Conservation (phyloP, 1,140 invertebrate genomes). For the Lepidostoma basale region DNA sequence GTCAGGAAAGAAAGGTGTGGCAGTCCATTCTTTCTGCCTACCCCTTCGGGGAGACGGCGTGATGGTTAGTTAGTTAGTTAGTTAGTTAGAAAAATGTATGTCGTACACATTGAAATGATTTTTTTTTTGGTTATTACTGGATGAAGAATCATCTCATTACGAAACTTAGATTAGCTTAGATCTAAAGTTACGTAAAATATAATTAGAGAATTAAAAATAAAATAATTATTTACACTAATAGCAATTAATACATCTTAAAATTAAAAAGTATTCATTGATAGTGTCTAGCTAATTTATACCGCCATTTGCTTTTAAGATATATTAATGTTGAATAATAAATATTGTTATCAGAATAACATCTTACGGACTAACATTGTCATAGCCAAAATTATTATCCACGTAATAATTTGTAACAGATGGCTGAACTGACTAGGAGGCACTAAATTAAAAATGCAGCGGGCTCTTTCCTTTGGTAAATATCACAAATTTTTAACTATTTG, state of each 20-base stretch:
- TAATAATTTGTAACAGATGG: slow-evolving; percentile 31
- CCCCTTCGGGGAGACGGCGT: no score
- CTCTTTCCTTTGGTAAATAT: slow-evolving; percentile 44
- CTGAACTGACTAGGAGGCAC: slow-evolving; percentile 46
- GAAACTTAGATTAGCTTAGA: no score
- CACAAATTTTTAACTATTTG: slow-evolving; percentile 38
- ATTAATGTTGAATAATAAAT: slow-evolving; percentile 19
- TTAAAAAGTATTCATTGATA: neutral
- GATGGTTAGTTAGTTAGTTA: no score
- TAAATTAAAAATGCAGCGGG: slow-evolving; percentile 39
- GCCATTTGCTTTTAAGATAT: neutral
- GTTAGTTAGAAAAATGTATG: no score
- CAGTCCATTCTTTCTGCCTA: no score
- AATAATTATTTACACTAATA: neutral
- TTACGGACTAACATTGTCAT: slow-evolving; percentile 44
- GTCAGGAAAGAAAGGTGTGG: no score
- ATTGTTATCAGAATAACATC: slow-evolving; percentile 35
- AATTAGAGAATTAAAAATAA: neutral
- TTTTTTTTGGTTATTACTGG: no score
- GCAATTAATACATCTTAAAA: neutral
- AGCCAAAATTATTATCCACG: slow-evolving; percentile 30
- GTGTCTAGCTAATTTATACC: neutral
- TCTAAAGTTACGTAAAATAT: neutral
- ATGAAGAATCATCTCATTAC: no score
- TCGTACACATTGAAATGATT: no score